phyloP scores from a whole-genome alignment of 2,888 invertebrate genomes.

The Eupithecia vulgata region DNA sequence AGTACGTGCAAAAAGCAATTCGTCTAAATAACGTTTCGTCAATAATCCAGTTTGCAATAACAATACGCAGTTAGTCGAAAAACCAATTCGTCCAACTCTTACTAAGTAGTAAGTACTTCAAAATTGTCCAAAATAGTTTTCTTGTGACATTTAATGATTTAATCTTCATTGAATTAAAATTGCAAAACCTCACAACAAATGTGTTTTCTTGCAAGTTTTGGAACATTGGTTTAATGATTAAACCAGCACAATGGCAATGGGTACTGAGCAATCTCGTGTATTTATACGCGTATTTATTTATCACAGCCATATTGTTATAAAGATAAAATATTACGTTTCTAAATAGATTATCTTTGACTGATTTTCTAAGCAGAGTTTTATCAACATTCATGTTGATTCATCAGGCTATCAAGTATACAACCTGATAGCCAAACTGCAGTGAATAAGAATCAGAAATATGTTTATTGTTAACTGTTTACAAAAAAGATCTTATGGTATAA shows the following conservation, averaged over 20 bases:
- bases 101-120: no score
- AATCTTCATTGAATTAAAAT: neutral
- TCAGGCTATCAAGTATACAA: neutral
- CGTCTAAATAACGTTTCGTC: no score
- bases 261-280: constrained; percentile 4
- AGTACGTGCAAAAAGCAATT: no score
- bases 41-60: no score
- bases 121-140: no score
- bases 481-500: no score
- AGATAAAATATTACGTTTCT: neutral
- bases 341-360: neutral
- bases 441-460: no score
- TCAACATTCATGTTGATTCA: neutral
- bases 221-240: constrained; percentile 1
- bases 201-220: neutral
- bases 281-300: neutral
- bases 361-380: neutral
- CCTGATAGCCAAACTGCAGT: no score
- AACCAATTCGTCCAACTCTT: no score
- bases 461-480: no score
- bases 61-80: no score
- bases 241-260: constrained; percentile 6
- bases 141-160: neutral
- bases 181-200: constrained; percentile 5
- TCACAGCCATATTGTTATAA: neutral